Base-by-base conservation (phyloP, 2,888 invertebrate genomes). In the Calameuta filiformis region DNA sequence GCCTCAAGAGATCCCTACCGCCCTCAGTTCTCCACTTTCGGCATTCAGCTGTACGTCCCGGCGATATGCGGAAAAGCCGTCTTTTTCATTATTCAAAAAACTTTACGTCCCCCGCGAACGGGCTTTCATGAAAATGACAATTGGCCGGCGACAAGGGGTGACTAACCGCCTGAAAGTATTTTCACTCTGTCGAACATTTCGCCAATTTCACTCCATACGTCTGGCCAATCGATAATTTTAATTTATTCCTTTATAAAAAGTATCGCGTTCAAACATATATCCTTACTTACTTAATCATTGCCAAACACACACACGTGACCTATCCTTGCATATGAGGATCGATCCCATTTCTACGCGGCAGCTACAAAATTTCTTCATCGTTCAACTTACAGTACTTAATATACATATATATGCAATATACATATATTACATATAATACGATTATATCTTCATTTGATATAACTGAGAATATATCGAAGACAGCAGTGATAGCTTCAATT, bases 401-500 rank as follows among this genome's bases (percentile, higher is more conserved):
- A 9, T 56, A 56, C 56, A 56, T 23, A 4, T 23, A 6, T 23
- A 56, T 23, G 0, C n/a, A 56, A 56, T 56, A 9, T 56, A 56
- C 56, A 56, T 23, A 4, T 23, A 6, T 23, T n/a, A 56, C 9
- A 0, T 56, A 3, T 56, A 23, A 9, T 23, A 23, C 23, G 23
- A 23, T 56, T 23, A 56, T 56, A 56, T 56, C 23, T 15, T 56
- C 9, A 23, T 23, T 56, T 56, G 6, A 56, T 23, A 23, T 56
- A 9, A 2, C 23, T 23, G 56, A 23, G 84, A 82, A 86, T 88
- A 87, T 88, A 88, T 89, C 86, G 88, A 80, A 80, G 82, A 81
- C 76, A 78, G 79, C 80, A 75, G 79, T 82, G 88, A 87, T 88
- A 87, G 83, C 86, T 86, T 85, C 85, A 82, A 85, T 83, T 76